Base-by-base conservation (phyloP, 2,113 vertebrate species). In the Tachysurus vachellii region DNA sequence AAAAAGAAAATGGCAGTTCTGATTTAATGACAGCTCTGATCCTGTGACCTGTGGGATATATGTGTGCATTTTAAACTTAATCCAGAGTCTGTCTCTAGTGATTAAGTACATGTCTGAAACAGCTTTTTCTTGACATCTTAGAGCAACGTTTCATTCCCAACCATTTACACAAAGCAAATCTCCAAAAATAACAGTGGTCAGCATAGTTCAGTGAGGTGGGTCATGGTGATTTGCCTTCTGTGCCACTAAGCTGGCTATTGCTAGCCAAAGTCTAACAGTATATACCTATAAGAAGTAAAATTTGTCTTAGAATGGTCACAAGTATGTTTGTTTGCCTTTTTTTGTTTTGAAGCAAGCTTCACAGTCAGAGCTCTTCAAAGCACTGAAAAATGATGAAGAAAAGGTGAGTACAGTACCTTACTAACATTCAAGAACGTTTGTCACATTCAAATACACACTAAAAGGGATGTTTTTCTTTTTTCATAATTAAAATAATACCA, bases 11-110 rank as follows among this genome's bases (percentile, higher is more conserved):
- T 1, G 12, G 8, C 47, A 61, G 42, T 14, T 26, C 53, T 61
- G 56, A 77, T 77, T 88, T 89, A 88, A 90, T 82, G 16, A 28
- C 5, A 66, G 31, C 77, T 31, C 17, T 85, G 70, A n/a, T 85
- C 54, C 10, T 61, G 5, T 9, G n/a, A 77, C n/a, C 59, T 77
- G 44, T 64, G 17, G 8, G 17, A 62, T 7, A 4, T 2, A 5
- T 80, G 53, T 80, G 26, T 17, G 75, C n/a, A 5, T 26, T 4
- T 54, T 26, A 54, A 79, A 79, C 76, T 17, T 54, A 56, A 56
- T 56, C 16, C 17, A 53, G 14, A 80, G 10, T 31, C 16, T 19
- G 11, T 56, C 17, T 56, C 8, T 57, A 17, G 26, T 77, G 23
- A n/a, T 28, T 54, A 54, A 54, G 13, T 28, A 16, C 5, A 3